A percentile compares a stretch with the other conserved stretches of the same genome.
phyloP scores from a whole-genome alignment of 2,113 vertebrate genomes.

The Caracal caracal region DNA sequence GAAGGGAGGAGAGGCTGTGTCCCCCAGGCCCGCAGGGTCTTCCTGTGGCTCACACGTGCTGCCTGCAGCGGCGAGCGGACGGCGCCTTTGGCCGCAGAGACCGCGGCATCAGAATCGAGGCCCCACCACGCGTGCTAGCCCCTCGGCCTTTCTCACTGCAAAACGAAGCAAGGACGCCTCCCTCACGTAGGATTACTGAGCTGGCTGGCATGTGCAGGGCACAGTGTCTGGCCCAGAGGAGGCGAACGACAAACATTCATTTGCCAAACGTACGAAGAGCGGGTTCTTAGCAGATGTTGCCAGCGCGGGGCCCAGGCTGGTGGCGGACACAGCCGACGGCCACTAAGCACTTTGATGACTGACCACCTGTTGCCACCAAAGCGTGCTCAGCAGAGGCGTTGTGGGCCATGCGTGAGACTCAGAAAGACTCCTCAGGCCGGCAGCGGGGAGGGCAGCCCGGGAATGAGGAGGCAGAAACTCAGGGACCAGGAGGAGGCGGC shows the following conservation, averaged over 20 bases:
- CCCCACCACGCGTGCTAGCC: rapidly evolving
- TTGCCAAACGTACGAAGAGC: not conserved
- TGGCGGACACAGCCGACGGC: too few species aligned
- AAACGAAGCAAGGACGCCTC: not conserved
- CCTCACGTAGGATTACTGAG: not conserved
- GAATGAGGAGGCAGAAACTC: not conserved
- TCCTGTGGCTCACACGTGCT: not conserved
- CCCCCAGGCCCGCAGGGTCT: not conserved
- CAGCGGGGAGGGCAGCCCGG: not conserved
- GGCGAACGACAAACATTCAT: not conserved
- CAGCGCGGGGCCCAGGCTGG: not conserved
- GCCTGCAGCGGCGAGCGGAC: not conserved
- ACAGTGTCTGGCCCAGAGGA: not conserved
- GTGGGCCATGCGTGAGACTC: not conserved
- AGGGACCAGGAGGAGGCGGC: not conserved
- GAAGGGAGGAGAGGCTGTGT: not conserved
- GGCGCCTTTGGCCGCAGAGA: not conserved
- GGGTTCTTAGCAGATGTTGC: not conserved
- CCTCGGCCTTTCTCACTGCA: not conserved
- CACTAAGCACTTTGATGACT: not conserved
- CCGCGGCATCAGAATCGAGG: not conserved
- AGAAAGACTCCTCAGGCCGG: not conserved
- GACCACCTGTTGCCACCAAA: not conserved
- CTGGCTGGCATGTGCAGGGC: not conserved
- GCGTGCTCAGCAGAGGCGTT: not conserved